Conservation (phyloP, 2,888 invertebrate species). For the Platypus cylindrus region DNA sequence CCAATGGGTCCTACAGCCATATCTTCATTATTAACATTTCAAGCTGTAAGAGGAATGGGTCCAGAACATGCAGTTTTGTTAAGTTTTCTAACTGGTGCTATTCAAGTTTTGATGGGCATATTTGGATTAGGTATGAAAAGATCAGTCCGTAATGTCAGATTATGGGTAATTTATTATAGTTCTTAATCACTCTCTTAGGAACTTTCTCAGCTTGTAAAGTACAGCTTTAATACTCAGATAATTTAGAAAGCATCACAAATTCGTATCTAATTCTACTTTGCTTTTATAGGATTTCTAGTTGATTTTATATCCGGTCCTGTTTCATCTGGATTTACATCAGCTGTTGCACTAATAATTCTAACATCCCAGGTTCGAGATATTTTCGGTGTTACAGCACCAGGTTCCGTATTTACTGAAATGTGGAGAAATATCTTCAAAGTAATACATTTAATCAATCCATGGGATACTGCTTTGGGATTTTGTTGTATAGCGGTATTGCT, state of each 20-base stretch:
- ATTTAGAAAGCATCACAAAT: background rate
- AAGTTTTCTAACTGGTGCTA: constrained; percentile 58
- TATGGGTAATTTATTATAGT: too few relatives aligned
- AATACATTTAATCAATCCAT: constrained; percentile 49
- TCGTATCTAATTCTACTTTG: background rate
- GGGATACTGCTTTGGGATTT: constrained; percentile 66
- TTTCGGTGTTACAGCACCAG: constrained; percentile 57
- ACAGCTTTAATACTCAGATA: background rate
- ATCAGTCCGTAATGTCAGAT: too few relatives aligned
- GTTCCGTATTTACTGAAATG: constrained; percentile 66
- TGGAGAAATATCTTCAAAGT: constrained; percentile 61
- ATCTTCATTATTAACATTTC: constrained; percentile 72
- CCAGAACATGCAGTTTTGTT: constrained; percentile 61
- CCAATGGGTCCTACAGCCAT: constrained; percentile 90
- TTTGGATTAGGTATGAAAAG: constrained; percentile 55
- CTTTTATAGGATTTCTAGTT: constrained; percentile 58
- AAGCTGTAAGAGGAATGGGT: constrained; percentile 53
- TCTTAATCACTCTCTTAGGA: too few relatives aligned
- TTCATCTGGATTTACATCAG: constrained; percentile 82
- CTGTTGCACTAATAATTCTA: constrained; percentile 77
- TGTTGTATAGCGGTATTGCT: constrained; percentile 63
- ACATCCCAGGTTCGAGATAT: constrained; percentile 78
- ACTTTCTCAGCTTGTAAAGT: background rate
- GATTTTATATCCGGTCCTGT: constrained; percentile 87
- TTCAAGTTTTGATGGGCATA: constrained; percentile 69